Base-by-base conservation (phyloP, 2,113 vertebrate species). In the Oncorhynchus keta region DNA sequence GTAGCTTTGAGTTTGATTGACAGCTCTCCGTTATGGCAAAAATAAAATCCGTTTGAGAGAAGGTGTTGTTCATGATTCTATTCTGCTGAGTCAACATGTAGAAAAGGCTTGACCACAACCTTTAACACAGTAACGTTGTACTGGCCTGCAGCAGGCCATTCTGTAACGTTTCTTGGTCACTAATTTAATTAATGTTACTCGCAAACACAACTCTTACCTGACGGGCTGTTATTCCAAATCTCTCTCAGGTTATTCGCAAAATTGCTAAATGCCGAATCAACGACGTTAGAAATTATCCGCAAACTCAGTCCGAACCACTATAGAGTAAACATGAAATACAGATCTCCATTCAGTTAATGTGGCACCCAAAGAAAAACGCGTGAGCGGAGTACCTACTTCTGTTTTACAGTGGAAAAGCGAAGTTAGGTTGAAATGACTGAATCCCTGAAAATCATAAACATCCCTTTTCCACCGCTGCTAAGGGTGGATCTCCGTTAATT, bases 201-300 rank as follows among this genome's bases (percentile, higher is more conserved):
- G n/a, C 13, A 18, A 68, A 35, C 18, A 68, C 67, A 39, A 55
- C 16, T n/a, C 67, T 68, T 39, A 68, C 67, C 67, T 68, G 32
- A 18, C 7, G 8, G 18, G 28, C 8, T 20, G 28, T 68, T 68
- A 32, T 35, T 68, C 66, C 30, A 6, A 32, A 32, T 68, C 22
- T n/a, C 24, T 30, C 64, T 16, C 66, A 7, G 30, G n/a, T 5
- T 39, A 45, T 68, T 68, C 59, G 16, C 5, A 62, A n/a, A 62
- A 24, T 22, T 22, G 59, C 7, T 62, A 62, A 18, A 5, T 62
- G n/a, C 7, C 14, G 59, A 62, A 62, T n/a, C 59, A 62, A 62
- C 55, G 4, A 57, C 59, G 59, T 62, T 62, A 22, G n/a, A 16
- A 62, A 62, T 62, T 0, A 62, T 22, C 59, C 3, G n/a, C 59